Evolutionary conservation across 2,888 invertebrate species (phyloP), one percentile per base, ranked within the genome.

Genomic region (Heliconius cydno): DNA sequence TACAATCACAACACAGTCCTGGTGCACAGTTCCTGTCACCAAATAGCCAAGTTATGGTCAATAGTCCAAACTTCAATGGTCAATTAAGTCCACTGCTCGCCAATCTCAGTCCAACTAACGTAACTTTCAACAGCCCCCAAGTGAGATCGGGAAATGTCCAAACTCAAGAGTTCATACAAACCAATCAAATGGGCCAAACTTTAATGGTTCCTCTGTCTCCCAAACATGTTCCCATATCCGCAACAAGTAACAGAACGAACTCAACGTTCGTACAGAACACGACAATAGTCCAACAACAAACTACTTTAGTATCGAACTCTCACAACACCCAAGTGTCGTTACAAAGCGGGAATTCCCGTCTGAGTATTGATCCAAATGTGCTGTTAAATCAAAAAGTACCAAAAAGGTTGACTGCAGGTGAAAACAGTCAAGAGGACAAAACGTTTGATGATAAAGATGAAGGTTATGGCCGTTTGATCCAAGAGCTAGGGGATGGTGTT

Each of bases 241-340:
- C 96, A 0, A 91, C 96, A 1, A 92, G 95, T 22, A 96, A 95
- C 87, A 95, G 96, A 80, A 96, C 96, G 78, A 96, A 96, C 85
- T 96, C 96, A 0, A 98, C 98, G 0, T 98, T 96, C 86, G 97
- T 98, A 3, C 98, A 98, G 85, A 98, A 98, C 87, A 97, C 98
- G 0, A 98, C 98, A 1, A 98, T 98, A 85, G 97, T 97, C 4
- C 97, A 97, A 86, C 97, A 97, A 85, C 97, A 97, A 88, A 97
- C 97, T 0, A 97, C 97, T 0, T 96, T 97, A 93, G 96, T 97
- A 6, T 96, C 97, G 0, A 97, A 97, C 86, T 96, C 97, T 85
- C 96, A 96, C 82, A 91, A 91, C 83, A 83, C 91, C 34, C 91
- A 91, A 80, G 88, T 91, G 86, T 88, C 91, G 38, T 86, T 90